These are phyloP conservation scores for Okapia johnstoni DNA, from an alignment of 2,113 vertebrate genomes.

Conservation along the genomic window DNA sequence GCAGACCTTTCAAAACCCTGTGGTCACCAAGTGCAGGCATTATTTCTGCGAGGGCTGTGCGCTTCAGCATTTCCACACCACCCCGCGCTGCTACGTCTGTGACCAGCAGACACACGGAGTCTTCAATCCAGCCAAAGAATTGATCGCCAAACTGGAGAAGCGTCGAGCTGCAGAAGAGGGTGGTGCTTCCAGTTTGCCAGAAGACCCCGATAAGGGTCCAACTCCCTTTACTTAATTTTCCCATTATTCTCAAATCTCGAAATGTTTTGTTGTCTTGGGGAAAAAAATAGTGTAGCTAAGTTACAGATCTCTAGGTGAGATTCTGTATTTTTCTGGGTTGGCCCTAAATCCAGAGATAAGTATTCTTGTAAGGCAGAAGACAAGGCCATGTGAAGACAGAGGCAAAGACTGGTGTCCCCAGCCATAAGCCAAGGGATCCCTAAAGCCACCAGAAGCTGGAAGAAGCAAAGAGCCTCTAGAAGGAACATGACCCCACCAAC, in stretches of 20 bases:
- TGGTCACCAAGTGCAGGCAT: not conserved
- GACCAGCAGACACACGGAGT: not conserved
- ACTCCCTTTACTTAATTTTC: not conserved
- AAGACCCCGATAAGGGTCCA: not conserved
- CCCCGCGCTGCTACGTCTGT: not conserved
- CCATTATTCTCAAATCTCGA: not conserved
- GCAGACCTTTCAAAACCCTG: not conserved
- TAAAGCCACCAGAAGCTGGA: not conserved
- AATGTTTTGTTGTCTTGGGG: conserved; percentile 7
- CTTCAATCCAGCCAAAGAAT: not conserved
- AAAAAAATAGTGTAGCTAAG: not conserved
- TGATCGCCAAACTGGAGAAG: not conserved
- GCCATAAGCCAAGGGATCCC: not conserved
- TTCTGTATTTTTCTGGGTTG: not conserved
- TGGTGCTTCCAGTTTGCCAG: not conserved
- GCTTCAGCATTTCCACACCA: not conserved
- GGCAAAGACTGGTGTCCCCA: not conserved
- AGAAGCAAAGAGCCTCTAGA: not conserved
- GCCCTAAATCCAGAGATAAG: not conserved
- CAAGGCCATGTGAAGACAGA: not conserved
- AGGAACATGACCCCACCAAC: not conserved
- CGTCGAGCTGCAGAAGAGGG: not conserved
- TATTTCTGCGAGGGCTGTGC: not conserved
- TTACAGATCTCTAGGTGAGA: not conserved
- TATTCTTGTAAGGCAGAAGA: not conserved